Percentiles rank a stretch among this genome's conserved stretches.
Conservation (phyloP, 2,113 vertebrate species). For the Chaetura pelagica region DNA sequence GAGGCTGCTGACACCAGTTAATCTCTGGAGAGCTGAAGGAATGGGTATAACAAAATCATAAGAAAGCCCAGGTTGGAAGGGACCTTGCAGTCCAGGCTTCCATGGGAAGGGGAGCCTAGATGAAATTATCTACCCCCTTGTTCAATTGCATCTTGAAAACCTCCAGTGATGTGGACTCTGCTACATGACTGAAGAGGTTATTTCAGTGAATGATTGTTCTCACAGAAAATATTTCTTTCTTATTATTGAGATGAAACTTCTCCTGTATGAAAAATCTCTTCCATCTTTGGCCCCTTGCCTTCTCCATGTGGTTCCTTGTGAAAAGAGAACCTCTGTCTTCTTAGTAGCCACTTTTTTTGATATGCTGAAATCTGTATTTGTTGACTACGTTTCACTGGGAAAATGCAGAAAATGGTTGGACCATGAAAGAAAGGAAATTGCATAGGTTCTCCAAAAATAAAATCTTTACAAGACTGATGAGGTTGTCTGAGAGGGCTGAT, state of each 20-base stretch:
- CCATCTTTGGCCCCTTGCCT: background rate
- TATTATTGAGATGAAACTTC: background rate
- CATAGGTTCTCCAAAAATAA: background rate
- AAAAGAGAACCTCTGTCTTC: background rate
- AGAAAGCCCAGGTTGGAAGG: background rate
- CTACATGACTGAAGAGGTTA: background rate
- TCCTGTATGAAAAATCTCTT: background rate
- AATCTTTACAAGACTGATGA: background rate
- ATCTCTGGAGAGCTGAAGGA: background rate
- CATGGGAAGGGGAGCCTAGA: background rate
- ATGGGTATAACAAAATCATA: background rate
- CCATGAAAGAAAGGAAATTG: background rate
- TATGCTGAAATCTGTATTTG: background rate
- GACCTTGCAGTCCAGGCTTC: background rate
- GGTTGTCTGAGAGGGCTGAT: background rate
- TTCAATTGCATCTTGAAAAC: background rate
- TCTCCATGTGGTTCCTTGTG: background rate
- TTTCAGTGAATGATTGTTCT: background rate
- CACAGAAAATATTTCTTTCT: background rate
- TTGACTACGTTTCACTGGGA: background rate
- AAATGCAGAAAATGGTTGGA: fast-evolving
- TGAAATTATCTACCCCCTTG: background rate
- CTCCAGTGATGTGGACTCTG: background rate
- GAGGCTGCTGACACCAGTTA: background rate
- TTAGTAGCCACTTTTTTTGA: background rate